Evolutionary conservation across 2,113 vertebrate species (phyloP), one percentile per base, ranked within the genome.

Genomic region (Plecotus auritus): DNA sequence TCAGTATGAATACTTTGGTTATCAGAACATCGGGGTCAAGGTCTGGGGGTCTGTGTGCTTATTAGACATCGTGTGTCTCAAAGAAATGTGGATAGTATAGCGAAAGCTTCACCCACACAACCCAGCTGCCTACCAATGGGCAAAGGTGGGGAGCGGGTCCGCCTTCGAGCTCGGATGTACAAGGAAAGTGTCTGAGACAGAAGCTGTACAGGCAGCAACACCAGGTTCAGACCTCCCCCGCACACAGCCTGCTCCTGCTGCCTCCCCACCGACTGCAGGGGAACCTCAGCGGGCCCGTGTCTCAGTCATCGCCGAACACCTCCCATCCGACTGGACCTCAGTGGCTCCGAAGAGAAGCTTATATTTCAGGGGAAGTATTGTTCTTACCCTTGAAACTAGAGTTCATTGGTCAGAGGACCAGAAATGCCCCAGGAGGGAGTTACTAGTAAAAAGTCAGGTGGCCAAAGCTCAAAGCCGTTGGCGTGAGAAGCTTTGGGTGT

Each of bases 11-110:
- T 1, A 0, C 9, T 11, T n/a, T 7, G 4, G 14, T 22, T 61
- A 3, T 49, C 17, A 1, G 51, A 69, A 47, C 2, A 6, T 6
- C 17, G 1, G 40, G 45, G 4, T 1, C 0, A 0, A 66, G 17
- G 49, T 37, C 3, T 11, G 2, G 47, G 69, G 3, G 9, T 56
- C 8, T 5, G 10, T 12, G 23, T 32, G n/a, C 17, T 40, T 4
- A 5, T 7, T 4, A 73, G 35, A 64, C 5, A 30, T 16, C 7
- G 10, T 11, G 20, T 20, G 9, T n/a, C 70, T 70, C 74, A 45
- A 22, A 70, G 37, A 73, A 47, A 32, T 17, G 9, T 0, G 28
- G 28, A 28, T 23, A 37, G 37, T 22, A 4, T 5, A 16, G 42
- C 30, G 8, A 42, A 54, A 56, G 0, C 1, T 18, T 35, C 30